A percentile compares a stretch with the other conserved stretches of the same genome.
Evolutionary conservation across 2,113 vertebrate species (phyloP).

Genomic region (Caranx melampygus): DNA sequence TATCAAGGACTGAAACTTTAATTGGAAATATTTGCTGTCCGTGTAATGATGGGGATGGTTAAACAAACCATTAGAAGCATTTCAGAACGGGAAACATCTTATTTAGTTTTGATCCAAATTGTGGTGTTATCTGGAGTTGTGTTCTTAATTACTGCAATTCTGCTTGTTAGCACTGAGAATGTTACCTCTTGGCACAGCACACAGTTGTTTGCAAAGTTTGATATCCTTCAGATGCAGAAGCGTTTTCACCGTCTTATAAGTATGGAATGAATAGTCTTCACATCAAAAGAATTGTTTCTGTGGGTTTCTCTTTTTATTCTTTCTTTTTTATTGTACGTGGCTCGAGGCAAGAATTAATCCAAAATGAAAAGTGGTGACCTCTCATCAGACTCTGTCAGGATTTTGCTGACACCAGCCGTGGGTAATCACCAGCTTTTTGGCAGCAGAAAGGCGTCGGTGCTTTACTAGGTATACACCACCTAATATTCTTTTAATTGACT

Average conservation of each 20-base stretch:
- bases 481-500: slow-evolving; percentile 79
- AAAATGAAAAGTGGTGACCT: slow-evolving; percentile 53
- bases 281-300: slow-evolving; percentile 38
- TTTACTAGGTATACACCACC: slow-evolving; percentile 50
- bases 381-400: slow-evolving; percentile 44
- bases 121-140: slow-evolving; percentile 15
- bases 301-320: not conserved
- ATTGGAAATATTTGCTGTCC: slow-evolving; percentile 49
- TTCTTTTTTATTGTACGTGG: slow-evolving; percentile 31
- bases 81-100: slow-evolving; percentile 34
- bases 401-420: slow-evolving; percentile 48
- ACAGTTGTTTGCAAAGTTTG: slow-evolving; percentile 42
- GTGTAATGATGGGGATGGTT: slow-evolving; percentile 39
- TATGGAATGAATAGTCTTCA: slow-evolving; percentile 42
- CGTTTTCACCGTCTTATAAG: slow-evolving; percentile 34
- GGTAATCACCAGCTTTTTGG: slow-evolving; percentile 61
- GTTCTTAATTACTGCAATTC: slow-evolving; percentile 42
- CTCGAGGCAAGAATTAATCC: slow-evolving; percentile 36
- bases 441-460: slow-evolving; percentile 33
- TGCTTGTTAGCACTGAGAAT: slow-evolving; percentile 28
- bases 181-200: slow-evolving; percentile 45
- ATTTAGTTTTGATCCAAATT: slow-evolving; percentile 30
- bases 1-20: slow-evolving; percentile 42
- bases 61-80: slow-evolving; percentile 28
- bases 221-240: slow-evolving; percentile 53